Evolutionary conservation across 2,113 vertebrate genomes (phyloP).

Genomic region (Pyxicephalus adspersus): DNA sequence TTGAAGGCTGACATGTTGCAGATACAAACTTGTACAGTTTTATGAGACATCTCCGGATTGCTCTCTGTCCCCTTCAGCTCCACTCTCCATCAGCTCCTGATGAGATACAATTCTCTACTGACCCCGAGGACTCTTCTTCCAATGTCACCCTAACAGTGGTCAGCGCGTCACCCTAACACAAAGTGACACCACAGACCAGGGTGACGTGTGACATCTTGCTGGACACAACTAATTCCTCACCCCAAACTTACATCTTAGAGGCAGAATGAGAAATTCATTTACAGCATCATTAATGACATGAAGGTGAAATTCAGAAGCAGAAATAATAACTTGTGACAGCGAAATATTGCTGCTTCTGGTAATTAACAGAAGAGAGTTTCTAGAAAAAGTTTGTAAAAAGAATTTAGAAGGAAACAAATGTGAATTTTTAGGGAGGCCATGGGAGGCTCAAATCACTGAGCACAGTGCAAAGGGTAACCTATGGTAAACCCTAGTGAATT

Average conservation of each 20-base stretch:
- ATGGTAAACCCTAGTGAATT: too few relatives aligned
- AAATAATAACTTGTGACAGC: neutral
- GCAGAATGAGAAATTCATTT: neutral
- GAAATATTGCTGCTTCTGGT: neutral
- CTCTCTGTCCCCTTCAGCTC: neutral
- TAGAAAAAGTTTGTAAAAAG: too few relatives aligned
- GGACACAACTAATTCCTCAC: neutral
- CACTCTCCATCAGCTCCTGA: neutral
- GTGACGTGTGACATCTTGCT: neutral
- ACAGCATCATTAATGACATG: neutral
- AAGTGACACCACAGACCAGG: neutral
- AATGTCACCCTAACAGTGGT: conserved; percentile 6
- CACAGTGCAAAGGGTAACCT: too few relatives aligned
- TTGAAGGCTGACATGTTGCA: neutral
- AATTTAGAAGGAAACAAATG: too few relatives aligned
- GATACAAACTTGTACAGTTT: neutral
- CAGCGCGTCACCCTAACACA: neutral
- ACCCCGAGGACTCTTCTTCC: neutral
- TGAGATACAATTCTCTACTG: neutral
- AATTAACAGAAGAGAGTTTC: neutral
- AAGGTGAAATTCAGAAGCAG: neutral
- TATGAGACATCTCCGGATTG: neutral
- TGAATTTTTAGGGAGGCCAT: too few relatives aligned
- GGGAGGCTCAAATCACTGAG: too few relatives aligned
- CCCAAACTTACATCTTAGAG: neutral